A percentile compares a stretch with the other conserved stretches of the same genome.
Evolutionary conservation across 2,113 vertebrate genomes (phyloP).

Genomic region (Salvelinus sp.): DNA sequence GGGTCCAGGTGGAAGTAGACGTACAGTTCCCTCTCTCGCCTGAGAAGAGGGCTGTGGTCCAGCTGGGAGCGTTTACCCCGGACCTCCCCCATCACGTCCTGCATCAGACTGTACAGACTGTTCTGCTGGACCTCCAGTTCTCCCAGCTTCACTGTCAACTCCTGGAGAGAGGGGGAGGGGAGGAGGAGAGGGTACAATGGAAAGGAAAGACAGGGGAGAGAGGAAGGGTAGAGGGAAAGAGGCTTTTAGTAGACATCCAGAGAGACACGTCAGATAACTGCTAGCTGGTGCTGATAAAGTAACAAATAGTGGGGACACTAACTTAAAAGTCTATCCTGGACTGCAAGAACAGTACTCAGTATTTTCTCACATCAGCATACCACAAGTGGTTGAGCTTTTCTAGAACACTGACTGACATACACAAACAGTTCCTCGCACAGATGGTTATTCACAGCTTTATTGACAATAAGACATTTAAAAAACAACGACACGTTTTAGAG

Average conservation of each 20-base stretch:
- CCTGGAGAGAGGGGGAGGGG: slow-evolving; percentile 69
- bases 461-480: not conserved
- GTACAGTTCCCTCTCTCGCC: slow-evolving; percentile 85
- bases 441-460: too few species aligned
- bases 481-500: not conserved
- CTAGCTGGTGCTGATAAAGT: not conserved
- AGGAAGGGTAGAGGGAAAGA: not conserved
- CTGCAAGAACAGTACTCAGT: too few species aligned
- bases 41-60: slow-evolving; percentile 73
- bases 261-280: not conserved
- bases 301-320: not conserved
- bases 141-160: slow-evolving; percentile 75
- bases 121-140: slow-evolving; percentile 77
- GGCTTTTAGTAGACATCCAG: not conserved
- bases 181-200: not conserved
- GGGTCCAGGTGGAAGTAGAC: slow-evolving; percentile 84
- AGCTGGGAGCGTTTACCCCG: slow-evolving; percentile 81
- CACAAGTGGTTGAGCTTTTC: not conserved
- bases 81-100: slow-evolving; percentile 79
- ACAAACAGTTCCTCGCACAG: not conserved
- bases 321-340: too few species aligned
- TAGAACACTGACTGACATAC: not conserved
- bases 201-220: not conserved
- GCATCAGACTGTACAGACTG: slow-evolving; percentile 76
- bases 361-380: not conserved